Conservation (phyloP, 2,113 vertebrate genomes). For the Sinocyclocheilus anophthalmus region DNA sequence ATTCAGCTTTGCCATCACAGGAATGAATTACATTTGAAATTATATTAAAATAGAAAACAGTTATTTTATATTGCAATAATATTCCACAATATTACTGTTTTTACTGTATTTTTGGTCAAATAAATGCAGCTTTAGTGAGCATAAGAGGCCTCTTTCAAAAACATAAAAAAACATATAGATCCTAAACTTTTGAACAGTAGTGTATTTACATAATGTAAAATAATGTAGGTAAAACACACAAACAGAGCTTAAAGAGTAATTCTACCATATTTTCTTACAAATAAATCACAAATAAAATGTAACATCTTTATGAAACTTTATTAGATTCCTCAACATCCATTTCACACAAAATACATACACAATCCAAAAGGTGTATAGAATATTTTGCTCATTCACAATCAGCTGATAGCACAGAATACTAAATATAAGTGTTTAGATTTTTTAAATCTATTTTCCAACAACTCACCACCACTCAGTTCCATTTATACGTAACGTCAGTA, state of each 20-base stretch:
- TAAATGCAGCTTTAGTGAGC: neutral
- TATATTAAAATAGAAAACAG: neutral
- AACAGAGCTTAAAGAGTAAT: neutral
- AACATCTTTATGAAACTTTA: constrained; percentile 15
- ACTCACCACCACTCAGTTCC: constrained; percentile 56
- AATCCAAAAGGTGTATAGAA: constrained; percentile 63
- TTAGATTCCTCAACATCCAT: constrained; percentile 59
- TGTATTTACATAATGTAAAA: neutral
- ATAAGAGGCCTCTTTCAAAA: neutral
- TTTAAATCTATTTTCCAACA: constrained; percentile 60
- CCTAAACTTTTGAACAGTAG: neutral
- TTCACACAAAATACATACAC: constrained; percentile 64
- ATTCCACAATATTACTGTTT: too few species aligned
- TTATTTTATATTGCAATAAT: neutral
- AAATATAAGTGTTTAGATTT: constrained; percentile 57
- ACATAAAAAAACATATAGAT: neutral
- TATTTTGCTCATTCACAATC: constrained; percentile 22
- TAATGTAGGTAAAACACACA: neutral
- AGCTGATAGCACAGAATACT: constrained; percentile 65
- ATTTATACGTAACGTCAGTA: constrained; percentile 61
- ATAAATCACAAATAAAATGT: neutral
- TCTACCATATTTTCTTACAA: neutral
- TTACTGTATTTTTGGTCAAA: too few species aligned
- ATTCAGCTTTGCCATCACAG: neutral
- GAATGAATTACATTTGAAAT: neutral